Conservation (phyloP, 2,113 vertebrate species). For the Notiomystis cincta region DNA sequence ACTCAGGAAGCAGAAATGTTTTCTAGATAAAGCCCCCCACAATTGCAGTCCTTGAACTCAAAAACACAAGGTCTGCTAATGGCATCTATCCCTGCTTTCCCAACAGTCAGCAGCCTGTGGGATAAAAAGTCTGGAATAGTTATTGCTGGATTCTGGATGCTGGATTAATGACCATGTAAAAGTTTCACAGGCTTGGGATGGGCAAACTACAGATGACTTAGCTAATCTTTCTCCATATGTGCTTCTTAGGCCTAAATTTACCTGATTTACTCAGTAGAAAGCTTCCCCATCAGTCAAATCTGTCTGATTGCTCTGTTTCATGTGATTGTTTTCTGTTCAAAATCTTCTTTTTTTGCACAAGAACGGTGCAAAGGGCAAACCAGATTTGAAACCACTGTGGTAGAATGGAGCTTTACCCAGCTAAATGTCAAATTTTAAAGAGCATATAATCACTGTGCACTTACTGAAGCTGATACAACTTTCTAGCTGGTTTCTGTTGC, state of each 20-base stretch:
- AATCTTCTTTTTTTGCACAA: neutral
- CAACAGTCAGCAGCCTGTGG: neutral
- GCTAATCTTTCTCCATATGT: neutral
- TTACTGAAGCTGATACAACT: neutral
- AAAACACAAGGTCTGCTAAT: neutral
- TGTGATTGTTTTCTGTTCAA: neutral
- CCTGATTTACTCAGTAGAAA: neutral
- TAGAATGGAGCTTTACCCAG: neutral
- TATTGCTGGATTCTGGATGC: neutral
- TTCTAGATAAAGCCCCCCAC: neutral
- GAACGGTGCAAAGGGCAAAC: neutral
- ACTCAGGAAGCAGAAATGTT: neutral
- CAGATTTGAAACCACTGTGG: neutral
- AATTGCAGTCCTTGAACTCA: neutral
- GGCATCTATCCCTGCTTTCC: neutral
- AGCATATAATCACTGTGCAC: neutral
- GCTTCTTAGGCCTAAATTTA: neutral
- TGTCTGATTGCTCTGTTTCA: neutral
- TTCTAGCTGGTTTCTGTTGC: neutral
- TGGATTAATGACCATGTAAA: neutral
- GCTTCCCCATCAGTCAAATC: neutral
- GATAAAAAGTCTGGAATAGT: neutral
- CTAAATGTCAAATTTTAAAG: neutral
- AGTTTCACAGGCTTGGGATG: neutral
- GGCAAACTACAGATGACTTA: neutral